A percentile compares a stretch with the other conserved stretches of the same genome.
These are phyloP conservation scores for Sinopyrophorus schimmeli DNA, from an alignment of 2,888 invertebrate genomes.

Conservation along the genomic window DNA sequence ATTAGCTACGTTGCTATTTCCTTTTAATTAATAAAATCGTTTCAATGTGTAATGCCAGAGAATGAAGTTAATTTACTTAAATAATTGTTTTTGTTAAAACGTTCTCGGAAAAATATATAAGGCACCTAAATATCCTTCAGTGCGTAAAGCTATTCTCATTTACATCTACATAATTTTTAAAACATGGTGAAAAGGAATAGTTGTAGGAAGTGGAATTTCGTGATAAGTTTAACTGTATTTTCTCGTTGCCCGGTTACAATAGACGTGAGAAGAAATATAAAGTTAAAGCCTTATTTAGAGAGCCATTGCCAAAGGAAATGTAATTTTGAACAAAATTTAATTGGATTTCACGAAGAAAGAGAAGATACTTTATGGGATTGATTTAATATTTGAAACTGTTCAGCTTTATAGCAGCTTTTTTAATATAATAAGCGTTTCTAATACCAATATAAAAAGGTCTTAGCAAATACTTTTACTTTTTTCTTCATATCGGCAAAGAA, in stretches of 20 bases:
- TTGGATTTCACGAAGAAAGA: conserved; percentile 21
- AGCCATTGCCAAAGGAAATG: conserved; percentile 17
- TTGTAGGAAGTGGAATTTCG: conserved; percentile 16
- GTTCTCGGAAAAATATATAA: no score
- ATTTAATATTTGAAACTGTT: conserved; percentile 21
- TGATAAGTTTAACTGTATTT: conserved; percentile 25
- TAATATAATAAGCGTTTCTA: conserved; percentile 11
- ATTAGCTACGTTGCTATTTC: no score
- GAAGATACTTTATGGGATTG: conserved; percentile 16
- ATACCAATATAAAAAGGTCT: no score
- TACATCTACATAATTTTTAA: conserved; percentile 1
- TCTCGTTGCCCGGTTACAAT: conserved; percentile 11
- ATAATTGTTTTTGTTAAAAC: no score
- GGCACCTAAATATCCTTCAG: no score
- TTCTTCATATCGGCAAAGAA: no score
- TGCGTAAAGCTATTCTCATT: no score
- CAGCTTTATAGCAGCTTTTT: conserved; percentile 8
- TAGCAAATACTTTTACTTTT: no score
- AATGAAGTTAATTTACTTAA: no score
- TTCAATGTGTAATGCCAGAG: no score
- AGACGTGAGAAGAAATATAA: conserved; percentile 12
- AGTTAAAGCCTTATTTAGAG: conserved; percentile 3
- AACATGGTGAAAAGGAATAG: conserved; percentile 22
- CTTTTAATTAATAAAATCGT: no score
- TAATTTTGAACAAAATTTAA: conserved; percentile 23